Evolutionary conservation across 2,888 invertebrate species (phyloP).

Genomic region (Petrophora chlorosata): DNA sequence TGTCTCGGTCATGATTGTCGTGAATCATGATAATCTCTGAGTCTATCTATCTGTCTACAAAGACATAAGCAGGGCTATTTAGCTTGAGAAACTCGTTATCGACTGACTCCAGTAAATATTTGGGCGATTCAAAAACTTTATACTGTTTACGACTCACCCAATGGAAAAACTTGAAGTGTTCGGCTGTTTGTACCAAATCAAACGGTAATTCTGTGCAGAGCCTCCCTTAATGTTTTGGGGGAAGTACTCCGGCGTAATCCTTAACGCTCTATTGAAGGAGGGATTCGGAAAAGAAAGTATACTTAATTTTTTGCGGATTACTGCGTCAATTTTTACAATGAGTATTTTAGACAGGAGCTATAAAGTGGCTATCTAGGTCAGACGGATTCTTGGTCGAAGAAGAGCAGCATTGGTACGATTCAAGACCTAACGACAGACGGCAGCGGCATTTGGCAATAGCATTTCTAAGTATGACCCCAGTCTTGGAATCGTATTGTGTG

Average conservation of each 20-base stretch:
- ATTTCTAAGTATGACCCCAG: no score
- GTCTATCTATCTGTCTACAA: no score
- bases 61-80: no score
- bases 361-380: neutral
- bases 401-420: no score
- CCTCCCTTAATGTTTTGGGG: conserved; percentile 58
- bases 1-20: no score
- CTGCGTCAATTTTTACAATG: conserved; percentile 14
- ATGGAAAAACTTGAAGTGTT: conserved; percentile 46
- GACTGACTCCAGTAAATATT: conserved; percentile 32
- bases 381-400: neutral
- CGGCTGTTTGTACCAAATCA: conserved; percentile 43
- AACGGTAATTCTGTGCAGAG: conserved; percentile 47
- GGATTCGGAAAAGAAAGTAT: conserved; percentile 41
- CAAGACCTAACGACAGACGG: no score
- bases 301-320: conserved; percentile 27
- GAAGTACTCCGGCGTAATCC: conserved; percentile 49
- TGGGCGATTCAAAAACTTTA: conserved; percentile 42
- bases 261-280: conserved; percentile 49
- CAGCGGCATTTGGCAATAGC: no score
- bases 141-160: conserved; percentile 44
- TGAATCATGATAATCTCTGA: neutral
- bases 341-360: conserved; percentile 5
- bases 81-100: conserved; percentile 21
- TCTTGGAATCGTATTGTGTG: no score